phyloP scores from a whole-genome alignment of 2,797 vertebrate genomes.

The Lutjanus argentimaculatus region DNA sequence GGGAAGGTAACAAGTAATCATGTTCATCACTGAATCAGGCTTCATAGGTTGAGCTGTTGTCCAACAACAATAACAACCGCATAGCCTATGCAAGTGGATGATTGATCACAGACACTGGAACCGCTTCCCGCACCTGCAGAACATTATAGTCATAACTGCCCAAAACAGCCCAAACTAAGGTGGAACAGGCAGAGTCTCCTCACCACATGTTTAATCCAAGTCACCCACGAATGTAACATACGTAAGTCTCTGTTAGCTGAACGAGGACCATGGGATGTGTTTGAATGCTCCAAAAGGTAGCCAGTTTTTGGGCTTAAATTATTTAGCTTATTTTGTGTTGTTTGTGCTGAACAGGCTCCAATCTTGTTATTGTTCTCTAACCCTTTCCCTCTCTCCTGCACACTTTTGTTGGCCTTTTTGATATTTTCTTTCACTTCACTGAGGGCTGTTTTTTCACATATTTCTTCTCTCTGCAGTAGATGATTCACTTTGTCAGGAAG shows the following conservation, averaged over 20 bases:
- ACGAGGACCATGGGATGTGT: neutral
- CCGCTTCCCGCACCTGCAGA: no score
- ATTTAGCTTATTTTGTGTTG: neutral
- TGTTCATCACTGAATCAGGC: no score
- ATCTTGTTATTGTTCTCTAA: neutral
- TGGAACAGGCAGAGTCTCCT: no score
- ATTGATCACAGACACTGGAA: no score
- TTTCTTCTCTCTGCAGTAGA: neutral
- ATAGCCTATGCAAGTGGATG: no score
- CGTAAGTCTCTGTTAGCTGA: neutral
- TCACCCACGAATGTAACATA: no score
- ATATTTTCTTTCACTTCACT: conserved; percentile 10
- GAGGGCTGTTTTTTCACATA: neutral
- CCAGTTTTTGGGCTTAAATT: neutral
- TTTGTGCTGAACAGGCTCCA: neutral
- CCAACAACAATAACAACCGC: no score
- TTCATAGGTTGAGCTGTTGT: no score
- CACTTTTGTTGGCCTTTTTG: conserved; percentile 4
- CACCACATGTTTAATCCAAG: no score
- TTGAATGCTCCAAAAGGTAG: neutral
- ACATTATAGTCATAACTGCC: no score
- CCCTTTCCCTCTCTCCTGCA: neutral
- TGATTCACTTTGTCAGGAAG: neutral
- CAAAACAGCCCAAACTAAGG: no score
- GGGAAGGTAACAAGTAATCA: no score